A percentile compares a stretch with the other conserved stretches of the same genome.
Evolutionary conservation across 2,888 invertebrate species (phyloP).

Genomic region (Trissolcus japonicus): DNA sequence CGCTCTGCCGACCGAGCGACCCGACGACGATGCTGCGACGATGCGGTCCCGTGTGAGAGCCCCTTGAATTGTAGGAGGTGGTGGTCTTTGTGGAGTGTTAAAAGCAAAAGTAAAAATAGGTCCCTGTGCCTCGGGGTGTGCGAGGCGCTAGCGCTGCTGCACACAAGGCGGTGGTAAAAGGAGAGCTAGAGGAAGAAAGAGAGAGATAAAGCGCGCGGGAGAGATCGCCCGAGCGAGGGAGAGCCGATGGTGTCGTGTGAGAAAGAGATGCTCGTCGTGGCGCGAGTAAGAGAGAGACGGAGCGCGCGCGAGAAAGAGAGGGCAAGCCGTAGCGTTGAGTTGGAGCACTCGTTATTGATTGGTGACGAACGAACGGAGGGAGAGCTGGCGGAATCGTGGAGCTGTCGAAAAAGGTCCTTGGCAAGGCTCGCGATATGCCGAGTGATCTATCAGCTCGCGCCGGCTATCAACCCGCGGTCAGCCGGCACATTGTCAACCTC

Average conservation of each 20-base stretch:
- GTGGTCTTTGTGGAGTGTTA: conserved; percentile 60
- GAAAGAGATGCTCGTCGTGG: conserved; percentile 4
- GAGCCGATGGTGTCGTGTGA: conserved; percentile 21
- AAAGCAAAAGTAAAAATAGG: conserved; percentile 65
- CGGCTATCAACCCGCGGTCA: neutral
- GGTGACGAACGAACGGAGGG: conserved; percentile 60
- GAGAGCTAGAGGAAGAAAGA: conserved; percentile 31
- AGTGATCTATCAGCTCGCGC: neutral
- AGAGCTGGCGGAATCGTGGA: conserved; percentile 60
- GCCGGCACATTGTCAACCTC: neutral
- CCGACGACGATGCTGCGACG: conserved; percentile 14
- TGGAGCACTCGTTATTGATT: conserved; percentile 69
- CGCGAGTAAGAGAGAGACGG: conserved; percentile 13
- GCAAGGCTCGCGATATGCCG: neutral
- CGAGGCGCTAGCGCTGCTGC: conserved; percentile 48
- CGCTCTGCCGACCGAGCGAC: neutral
- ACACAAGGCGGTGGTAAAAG: conserved; percentile 51
- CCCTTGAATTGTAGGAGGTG: conserved; percentile 22
- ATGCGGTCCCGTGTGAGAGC: conserved; percentile 31
- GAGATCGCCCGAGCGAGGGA: conserved; percentile 28
- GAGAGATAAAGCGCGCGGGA: conserved; percentile 26
- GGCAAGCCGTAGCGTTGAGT: conserved; percentile 55
- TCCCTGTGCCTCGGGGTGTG: conserved; percentile 54
- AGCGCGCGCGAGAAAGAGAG: conserved; percentile 27
- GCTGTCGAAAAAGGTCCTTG: conserved; percentile 54